Conservation (phyloP, 1,140 invertebrate species). For the Brachionus plicatilis region DNA sequence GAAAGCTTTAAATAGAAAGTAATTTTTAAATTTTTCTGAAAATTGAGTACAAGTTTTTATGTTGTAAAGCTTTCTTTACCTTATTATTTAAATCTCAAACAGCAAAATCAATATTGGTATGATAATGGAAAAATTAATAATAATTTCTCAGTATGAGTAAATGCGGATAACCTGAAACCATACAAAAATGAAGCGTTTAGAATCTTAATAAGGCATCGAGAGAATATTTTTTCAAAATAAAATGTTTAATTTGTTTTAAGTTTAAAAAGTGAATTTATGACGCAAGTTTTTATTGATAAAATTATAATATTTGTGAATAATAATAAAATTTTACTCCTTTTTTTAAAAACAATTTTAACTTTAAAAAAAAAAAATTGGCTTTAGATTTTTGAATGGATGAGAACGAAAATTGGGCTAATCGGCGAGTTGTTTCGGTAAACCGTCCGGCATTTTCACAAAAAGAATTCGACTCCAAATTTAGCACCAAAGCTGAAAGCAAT, state of each 20-base stretch:
- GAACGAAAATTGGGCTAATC: not conserved
- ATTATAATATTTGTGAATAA: not conserved
- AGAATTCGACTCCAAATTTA: not conserved
- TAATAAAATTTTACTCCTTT: not conserved
- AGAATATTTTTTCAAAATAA: not conserved
- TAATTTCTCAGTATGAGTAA: no score
- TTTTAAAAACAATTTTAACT: not conserved
- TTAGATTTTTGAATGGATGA: not conserved
- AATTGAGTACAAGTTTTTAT: not conserved
- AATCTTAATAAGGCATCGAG: no score
- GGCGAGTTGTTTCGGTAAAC: not conserved
- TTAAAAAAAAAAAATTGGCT: not conserved
- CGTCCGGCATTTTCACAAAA: not conserved
- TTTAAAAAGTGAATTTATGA: not conserved
- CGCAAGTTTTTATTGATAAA: not conserved
- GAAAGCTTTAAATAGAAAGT: not conserved
- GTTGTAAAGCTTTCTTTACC: not conserved
- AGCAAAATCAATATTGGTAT: no score
- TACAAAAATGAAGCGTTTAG: no score
- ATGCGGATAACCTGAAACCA: no score
- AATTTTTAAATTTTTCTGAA: not conserved
- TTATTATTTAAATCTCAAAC: no score
- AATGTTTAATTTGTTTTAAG: not conserved
- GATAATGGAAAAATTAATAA: no score
- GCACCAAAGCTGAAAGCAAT: not conserved